Percentiles rank a stretch among this genome's conserved stretches.
phyloP scores from a whole-genome alignment of 2,888 invertebrate genomes.

The Hyposoter didymator region DNA sequence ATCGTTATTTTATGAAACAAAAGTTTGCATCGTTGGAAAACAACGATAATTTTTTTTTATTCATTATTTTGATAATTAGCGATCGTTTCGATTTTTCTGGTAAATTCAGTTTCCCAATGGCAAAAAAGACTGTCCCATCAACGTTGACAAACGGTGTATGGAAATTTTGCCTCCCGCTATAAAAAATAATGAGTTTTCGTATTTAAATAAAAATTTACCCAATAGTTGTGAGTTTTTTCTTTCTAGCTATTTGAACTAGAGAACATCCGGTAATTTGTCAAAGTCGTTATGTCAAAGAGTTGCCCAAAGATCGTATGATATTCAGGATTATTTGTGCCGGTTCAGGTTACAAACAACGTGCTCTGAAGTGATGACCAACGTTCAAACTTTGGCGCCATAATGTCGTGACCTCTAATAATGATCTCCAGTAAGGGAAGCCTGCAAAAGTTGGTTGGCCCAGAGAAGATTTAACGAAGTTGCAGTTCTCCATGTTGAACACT shows the following conservation, averaged over 20 bases:
- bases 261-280: neutral
- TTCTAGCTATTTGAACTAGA: neutral
- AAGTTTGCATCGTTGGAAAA: too few relatives aligned
- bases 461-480: slow-evolving; percentile 23
- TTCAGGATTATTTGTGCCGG: neutral
- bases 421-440: neutral
- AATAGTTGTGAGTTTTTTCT: too few relatives aligned
- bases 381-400: neutral
- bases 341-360: neutral
- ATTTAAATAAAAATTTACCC: too few relatives aligned
- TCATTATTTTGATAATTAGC: too few relatives aligned
- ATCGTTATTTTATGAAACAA: too few relatives aligned
- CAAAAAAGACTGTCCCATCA: too few relatives aligned
- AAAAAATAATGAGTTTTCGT: too few relatives aligned
- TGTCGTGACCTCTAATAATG: neutral
- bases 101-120: too few relatives aligned
- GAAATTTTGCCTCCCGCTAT: too few relatives aligned
- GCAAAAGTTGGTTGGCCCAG: slow-evolving; percentile 18
- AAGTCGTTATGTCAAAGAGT: neutral
- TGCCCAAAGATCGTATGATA: neutral
- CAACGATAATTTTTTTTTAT: too few relatives aligned
- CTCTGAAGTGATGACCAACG: neutral
- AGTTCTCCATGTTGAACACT: slow-evolving; percentile 23
- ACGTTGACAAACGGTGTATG: too few relatives aligned
- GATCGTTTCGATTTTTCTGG: too few relatives aligned